Conservation (phyloP, 2,888 invertebrate genomes). For the Rhyacophila evoluta region DNA sequence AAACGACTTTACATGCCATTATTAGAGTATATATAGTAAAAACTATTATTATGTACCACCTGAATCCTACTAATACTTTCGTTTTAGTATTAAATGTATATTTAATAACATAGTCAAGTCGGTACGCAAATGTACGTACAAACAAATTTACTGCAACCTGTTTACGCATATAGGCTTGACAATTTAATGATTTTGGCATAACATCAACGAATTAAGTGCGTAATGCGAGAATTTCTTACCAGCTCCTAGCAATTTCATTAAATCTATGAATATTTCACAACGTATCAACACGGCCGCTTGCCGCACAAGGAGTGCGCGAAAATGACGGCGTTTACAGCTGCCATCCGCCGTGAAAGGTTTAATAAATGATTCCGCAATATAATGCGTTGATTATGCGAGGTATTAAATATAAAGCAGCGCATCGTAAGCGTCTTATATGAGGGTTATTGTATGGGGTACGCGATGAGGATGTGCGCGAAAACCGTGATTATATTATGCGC, state of each 20-base stretch:
- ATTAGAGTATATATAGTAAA: too few relatives aligned
- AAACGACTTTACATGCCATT: too few relatives aligned
- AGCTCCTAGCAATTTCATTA: constrained; percentile 13
- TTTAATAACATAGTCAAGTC: not conserved
- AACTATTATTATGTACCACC: too few relatives aligned
- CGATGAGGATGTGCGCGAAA: constrained; percentile 16
- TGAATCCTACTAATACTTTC: too few relatives aligned
- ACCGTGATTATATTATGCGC: constrained; percentile 18
- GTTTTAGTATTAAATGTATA: too few relatives aligned
- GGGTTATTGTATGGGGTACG: constrained; percentile 12
- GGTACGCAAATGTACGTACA: not conserved
- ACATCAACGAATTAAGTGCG: constrained; percentile 22
- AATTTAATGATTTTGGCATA: constrained; percentile 18
- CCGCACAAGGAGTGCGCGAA: constrained; percentile 2
- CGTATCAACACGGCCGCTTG: not conserved
- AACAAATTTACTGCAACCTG: not conserved
- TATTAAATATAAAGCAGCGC: constrained; percentile 18
- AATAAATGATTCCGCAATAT: constrained; percentile 24
- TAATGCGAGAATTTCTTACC: constrained; percentile 17
- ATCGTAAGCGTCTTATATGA: constrained; percentile 24
- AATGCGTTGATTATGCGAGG: constrained; percentile 24
- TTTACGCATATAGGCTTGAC: not conserved
- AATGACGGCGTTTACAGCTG: constrained; percentile 22
- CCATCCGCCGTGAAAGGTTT: constrained; percentile 23
- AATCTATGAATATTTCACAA: constrained; percentile 18